These are phyloP conservation scores for Turnix velox DNA, from an alignment of 2,113 vertebrate species.

Conservation along the genomic window DNA sequence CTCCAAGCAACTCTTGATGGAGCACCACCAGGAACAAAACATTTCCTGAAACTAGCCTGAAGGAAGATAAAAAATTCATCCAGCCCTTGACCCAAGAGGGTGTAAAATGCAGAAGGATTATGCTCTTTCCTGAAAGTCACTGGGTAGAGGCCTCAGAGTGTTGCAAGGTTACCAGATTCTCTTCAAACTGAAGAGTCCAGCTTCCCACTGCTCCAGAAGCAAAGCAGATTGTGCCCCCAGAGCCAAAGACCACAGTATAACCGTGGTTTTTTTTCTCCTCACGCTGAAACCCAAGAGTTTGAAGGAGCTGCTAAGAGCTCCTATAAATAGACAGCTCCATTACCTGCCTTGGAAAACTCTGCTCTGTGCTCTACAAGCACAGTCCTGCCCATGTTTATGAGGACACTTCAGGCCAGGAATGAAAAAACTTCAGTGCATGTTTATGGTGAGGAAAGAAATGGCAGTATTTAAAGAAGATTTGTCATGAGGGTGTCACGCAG, in stretches of 20 bases:
- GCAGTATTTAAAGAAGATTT: not conserved
- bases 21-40: slow-evolving; percentile 13
- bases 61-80: not conserved
- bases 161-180: not conserved
- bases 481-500: no score
- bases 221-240: not conserved
- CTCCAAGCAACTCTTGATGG: not conserved
- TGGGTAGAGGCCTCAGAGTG: not conserved
- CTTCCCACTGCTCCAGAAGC: not conserved
- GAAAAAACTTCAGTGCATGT: not conserved
- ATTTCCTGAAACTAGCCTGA: not conserved
- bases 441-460: not conserved
- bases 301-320: not conserved
- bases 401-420: not conserved
- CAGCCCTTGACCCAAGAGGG: not conserved
- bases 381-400: not conserved
- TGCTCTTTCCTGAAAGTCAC: not conserved
- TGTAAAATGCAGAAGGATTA: not conserved
- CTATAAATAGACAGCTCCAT: not conserved
- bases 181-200: not conserved
- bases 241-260: not conserved
- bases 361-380: not conserved
- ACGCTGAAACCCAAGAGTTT: not conserved
- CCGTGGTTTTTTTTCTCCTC: slow-evolving; percentile 4
- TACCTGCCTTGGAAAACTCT: slow-evolving; percentile 23